Evolutionary conservation across 2,113 vertebrate genomes (phyloP).

Genomic region (Lipophrys pholis): DNA sequence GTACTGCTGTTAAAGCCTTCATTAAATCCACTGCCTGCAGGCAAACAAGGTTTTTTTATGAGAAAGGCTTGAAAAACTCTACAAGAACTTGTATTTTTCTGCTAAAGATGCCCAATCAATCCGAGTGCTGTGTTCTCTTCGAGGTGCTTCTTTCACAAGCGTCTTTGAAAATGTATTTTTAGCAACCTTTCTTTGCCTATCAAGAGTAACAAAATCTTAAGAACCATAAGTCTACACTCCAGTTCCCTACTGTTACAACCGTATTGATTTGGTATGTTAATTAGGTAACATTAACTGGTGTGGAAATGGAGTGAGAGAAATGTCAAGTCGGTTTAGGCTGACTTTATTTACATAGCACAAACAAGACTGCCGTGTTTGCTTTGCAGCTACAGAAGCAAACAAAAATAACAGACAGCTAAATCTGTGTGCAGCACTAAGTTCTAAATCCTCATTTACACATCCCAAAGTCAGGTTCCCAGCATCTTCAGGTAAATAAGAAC

Average conservation of each 20-base stretch:
- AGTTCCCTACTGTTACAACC: background rate
- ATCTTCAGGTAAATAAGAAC: background rate
- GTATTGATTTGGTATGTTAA: background rate
- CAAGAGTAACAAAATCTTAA: background rate
- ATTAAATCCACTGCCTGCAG: constrained; percentile 35
- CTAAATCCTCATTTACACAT: constrained; percentile 7
- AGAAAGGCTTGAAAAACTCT: constrained; percentile 24
- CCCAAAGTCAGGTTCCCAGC: background rate
- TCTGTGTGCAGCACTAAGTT: background rate
- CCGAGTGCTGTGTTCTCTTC: background rate
- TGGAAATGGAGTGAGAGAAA: background rate
- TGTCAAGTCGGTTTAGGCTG: constrained; percentile 21
- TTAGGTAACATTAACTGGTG: too few species aligned
- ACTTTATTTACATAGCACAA: constrained; percentile 33
- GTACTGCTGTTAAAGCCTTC: constrained; percentile 9
- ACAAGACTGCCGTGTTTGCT: constrained; percentile 23
- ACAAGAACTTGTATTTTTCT: constrained; percentile 2
- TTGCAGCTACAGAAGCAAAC: constrained; percentile 13
- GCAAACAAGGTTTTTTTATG: constrained; percentile 9
- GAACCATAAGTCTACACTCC: background rate
- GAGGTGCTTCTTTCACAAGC: background rate
- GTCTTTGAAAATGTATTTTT: constrained; percentile 8
- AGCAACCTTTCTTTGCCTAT: background rate
- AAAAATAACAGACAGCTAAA: constrained; percentile 21
- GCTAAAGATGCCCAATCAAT: background rate